phyloP scores from a whole-genome alignment of 2,797 vertebrate species.

The Rhincodon typus region DNA sequence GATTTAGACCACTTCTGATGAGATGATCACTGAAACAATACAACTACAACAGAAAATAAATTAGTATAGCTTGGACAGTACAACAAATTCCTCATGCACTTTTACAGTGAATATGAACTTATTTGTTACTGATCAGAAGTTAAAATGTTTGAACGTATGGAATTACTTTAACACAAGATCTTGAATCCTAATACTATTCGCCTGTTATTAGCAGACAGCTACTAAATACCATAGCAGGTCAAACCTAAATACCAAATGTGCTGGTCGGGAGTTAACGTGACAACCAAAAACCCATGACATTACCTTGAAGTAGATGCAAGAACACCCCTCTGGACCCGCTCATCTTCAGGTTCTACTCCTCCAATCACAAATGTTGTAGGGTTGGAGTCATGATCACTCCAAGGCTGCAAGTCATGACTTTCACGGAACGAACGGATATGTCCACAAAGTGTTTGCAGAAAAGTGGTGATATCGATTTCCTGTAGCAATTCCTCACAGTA shows the following conservation, averaged over 20 bases:
- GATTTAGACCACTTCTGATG: neutral
- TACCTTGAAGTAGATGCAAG: slow-evolving; percentile 74
- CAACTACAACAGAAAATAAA: neutral
- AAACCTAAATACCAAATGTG: neutral
- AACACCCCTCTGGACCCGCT: slow-evolving; percentile 49
- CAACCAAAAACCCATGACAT: neutral
- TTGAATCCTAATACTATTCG: neutral
- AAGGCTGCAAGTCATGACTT: slow-evolving; percentile 42
- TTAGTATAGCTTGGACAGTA: neutral
- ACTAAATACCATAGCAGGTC: neutral
- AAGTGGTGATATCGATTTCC: slow-evolving; percentile 87
- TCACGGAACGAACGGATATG: slow-evolving; percentile 72
- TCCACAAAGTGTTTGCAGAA: slow-evolving; percentile 83
- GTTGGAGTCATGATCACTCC: slow-evolving; percentile 43
- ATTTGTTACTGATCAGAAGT: neutral
- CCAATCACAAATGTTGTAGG: slow-evolving; percentile 64
- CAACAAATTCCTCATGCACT: neutral
- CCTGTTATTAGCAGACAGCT: neutral
- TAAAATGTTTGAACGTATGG: neutral
- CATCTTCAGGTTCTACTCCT: slow-evolving; percentile 62
- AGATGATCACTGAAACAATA: neutral
- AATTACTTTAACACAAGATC: neutral
- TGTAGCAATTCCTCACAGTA: slow-evolving; percentile 94
- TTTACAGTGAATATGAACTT: neutral
- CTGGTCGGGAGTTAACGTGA: neutral